Evolutionary conservation across 2,797 vertebrate genomes (phyloP).

Genomic region (Perodicticus potto): DNA sequence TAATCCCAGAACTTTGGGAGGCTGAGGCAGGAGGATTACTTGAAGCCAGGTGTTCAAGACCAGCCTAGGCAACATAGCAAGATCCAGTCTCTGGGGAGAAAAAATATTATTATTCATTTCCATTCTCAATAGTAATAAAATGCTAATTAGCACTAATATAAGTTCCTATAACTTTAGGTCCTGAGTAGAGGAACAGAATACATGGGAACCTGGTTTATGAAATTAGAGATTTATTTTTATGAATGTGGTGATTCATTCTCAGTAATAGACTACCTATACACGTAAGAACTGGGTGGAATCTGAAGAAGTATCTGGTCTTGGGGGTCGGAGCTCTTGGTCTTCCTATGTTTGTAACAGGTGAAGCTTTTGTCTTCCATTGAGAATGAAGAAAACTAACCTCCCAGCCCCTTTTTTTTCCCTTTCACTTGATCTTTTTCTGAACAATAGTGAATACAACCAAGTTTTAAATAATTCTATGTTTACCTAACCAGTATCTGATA

Average conservation of each 20-base stretch:
- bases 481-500: constrained; percentile 17
- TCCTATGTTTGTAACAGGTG: not conserved
- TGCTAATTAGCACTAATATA: constrained; percentile 14
- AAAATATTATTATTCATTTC: not conserved
- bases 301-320: not conserved
- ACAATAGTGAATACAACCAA: not conserved
- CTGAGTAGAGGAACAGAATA: constrained; percentile 15
- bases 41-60: not conserved
- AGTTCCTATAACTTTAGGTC: not conserved
- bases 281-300: not conserved
- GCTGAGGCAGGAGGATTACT: not conserved
- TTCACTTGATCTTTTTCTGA: constrained; percentile 57
- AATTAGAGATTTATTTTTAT: constrained; percentile 44
- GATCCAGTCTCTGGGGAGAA: not conserved
- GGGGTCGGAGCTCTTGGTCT: not conserved
- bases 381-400: not conserved
- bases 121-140: not conserved
- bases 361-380: not conserved
- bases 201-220: not conserved
- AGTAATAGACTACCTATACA: not conserved
- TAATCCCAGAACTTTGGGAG: not conserved
- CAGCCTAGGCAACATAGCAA: not conserved
- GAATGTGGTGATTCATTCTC: constrained; percentile 18
- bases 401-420: not conserved
- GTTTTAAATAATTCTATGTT: constrained; percentile 56